Conservation (phyloP, 2,113 vertebrate genomes). For the Nyctibius bracteatus region DNA sequence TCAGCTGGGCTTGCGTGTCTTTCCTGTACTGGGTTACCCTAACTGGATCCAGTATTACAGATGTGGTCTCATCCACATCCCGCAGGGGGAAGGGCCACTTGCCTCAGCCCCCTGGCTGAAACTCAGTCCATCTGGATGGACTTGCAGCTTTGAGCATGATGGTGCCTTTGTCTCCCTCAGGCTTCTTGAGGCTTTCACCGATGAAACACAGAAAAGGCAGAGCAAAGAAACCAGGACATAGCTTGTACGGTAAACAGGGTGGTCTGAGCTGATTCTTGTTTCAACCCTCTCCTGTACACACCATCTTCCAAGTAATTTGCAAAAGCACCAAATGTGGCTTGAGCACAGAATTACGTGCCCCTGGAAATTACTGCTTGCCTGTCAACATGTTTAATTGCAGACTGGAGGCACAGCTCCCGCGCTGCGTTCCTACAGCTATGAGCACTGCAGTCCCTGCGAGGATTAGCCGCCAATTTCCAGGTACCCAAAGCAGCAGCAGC, state of each 20-base stretch:
- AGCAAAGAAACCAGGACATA: neutral
- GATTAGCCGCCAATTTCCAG: rapidly evolving
- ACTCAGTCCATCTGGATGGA: neutral
- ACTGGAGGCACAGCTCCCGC: rapidly evolving
- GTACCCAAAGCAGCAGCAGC: rapidly evolving
- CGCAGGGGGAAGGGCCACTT: neutral
- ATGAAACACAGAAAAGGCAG: neutral
- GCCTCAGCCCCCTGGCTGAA: neutral
- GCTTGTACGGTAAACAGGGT: rapidly evolving
- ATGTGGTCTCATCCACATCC: neutral
- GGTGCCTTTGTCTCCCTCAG: too few relatives aligned
- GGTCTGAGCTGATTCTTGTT: neutral
- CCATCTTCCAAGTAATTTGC: neutral
- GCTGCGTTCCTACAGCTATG: rapidly evolving
- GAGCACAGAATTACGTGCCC: rapidly evolving
- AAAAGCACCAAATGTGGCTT: rapidly evolving
- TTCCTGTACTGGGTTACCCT: neutral
- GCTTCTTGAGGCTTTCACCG: neutral
- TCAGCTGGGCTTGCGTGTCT: neutral
- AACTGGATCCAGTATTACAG: neutral
- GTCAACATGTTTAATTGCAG: rapidly evolving
- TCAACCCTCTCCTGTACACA: neutral
- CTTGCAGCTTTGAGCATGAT: neutral
- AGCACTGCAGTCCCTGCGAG: rapidly evolving
- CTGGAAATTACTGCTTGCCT: neutral